Evolutionary conservation across 2,797 vertebrate species (phyloP), one percentile per base, ranked within the genome.

Genomic region (Schizopygopsis malacanthus): DNA sequence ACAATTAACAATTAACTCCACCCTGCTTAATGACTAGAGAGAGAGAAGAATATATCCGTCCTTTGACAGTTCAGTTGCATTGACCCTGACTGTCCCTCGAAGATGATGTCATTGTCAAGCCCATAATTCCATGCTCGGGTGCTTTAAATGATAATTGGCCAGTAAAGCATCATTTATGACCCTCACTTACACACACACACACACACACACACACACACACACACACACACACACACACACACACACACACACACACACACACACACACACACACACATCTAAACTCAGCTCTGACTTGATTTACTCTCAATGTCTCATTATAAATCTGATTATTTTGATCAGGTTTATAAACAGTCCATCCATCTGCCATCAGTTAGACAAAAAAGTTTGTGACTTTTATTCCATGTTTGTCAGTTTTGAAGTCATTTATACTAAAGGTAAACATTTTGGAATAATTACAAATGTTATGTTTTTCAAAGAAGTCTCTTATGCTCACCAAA

Each of bases 101-200:
- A 67, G 85, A 89, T 90, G 87, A 89, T 41, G 43, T 81, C 87
- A 89, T 90, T 90, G 87, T 92, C 87, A 89, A 84, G 81, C 87
- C 87, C 88, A 84, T 91, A 92, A 93, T 93, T 92, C 92, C 88
- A 91, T 71, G 88, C 87, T 92, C 89, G 85, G 87, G 79, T 10
- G 85, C 84, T 72, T 80, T 69, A 88, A 81, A 76, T 84, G 87
- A 88, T 93, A 92, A 94, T 91, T 90, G 90, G 89, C 82, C 88
- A 67, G 85, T 87, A 89, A 87, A 71, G 59, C 85, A 79, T 84
- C 91, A 90, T 90, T 92, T 91, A 89, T 83, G 75, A 90, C 59
- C 84, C 85, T 82, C 86, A 83, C 86, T 88, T 89, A 92, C 89
- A 87, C 5, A 45, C 89, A 88, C 90, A 43, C 37, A 41, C 18